Base-by-base conservation (phyloP, 2,888 invertebrate genomes). In the Leptopilina myrica region DNA sequence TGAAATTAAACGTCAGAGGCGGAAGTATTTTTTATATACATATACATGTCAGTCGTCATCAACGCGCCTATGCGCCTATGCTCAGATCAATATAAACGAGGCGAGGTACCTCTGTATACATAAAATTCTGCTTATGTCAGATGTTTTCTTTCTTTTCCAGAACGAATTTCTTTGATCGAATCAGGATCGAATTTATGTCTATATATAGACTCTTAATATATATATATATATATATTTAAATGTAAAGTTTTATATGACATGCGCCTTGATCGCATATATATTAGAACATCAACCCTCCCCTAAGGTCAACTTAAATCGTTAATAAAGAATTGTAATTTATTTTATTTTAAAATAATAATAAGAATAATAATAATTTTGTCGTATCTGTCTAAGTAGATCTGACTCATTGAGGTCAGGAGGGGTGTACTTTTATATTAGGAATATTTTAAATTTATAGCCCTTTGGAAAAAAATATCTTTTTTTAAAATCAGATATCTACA, bases 51-150 rank as follows among this genome's bases (percentile, higher is more conserved):
- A 11, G 12, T 53, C 49, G 53, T 69, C 69, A 66, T 46, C 66
- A 43, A 43, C 66, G 66, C 43, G 49, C 49, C 49, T 49, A 49
- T 49, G 14, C 26, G 14, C 26, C 69, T 69, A 69, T 15, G 26
- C 6, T 49, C 26, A 69, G 33, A 69, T 69, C 69, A 69, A 69
- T 69, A 69, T 8, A 69, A 53, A 46, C 69, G 69, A 69, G 69
- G 69, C 69, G 69, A 69, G 43, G 66, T 43, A 43, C 43, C 40
- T 66, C 49, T 49, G 49, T 33, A 33, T 33, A 33, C 3, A n/a
- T 62, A 20, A 20, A 20, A 62, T 20, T 62, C 9, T 20, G 9
- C 62, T 33, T 33, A 33, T 33, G 59, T 12, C 11, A 46, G 33
- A 33, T 46, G 20, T 46, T 15, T 7, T 67, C 20, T 46, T 43